Base-by-base conservation (phyloP, 92 coral and sea anemone species). In the Siderastrea radians region DNA sequence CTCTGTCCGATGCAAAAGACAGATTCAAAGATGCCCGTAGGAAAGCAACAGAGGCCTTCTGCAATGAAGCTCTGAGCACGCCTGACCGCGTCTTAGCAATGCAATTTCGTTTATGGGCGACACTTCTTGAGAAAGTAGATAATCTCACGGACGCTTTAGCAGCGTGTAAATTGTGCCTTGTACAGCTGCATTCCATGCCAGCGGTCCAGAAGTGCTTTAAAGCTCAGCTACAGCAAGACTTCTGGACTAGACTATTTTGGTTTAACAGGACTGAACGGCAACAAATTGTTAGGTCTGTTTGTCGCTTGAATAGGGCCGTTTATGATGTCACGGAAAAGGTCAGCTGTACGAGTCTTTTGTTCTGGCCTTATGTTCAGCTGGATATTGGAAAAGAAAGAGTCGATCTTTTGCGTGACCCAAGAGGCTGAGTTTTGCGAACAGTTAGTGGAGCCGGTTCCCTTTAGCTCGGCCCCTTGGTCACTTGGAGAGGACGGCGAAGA, bases 191-290 rank as follows among this genome's bases (percentile, higher is more conserved):
- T 26, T 26, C 38, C 38, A 26, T 26, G 38, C 38, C 38, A 26
- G 38, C 38, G 38, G 38, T 26, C 26, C 55, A 60, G 69, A 75
- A 73, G 1, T 57, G 66, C n/a, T 84, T 90, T 5, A 43, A 57
- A 26, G 73, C 68, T 73, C 77, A 84, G 6, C 44, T 77, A 7
- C 44, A 47, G 49, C 58, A 63, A 57, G 80, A 80, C 26, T 65
- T 86, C 1, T 77, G 46, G 55, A 68, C 90, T 12, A 49, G 48
- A 16, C 53, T 75, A 50, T 75, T 83, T 14, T 53, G 52, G 12
- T 78, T 57, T 44, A 49, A 57, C 69, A 87, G 69, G 49, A 48
- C 12, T 54, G 73, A 87, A 49, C 79, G 86, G 65, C 44, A 64
- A 7, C 86, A 79, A 11, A 57, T 79, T 15, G 16, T 87, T 69